Evolutionary conservation across 2,888 invertebrate genomes (phyloP), one percentile per base, ranked within the genome.

Genomic region (Ormyrus labotus): DNA sequence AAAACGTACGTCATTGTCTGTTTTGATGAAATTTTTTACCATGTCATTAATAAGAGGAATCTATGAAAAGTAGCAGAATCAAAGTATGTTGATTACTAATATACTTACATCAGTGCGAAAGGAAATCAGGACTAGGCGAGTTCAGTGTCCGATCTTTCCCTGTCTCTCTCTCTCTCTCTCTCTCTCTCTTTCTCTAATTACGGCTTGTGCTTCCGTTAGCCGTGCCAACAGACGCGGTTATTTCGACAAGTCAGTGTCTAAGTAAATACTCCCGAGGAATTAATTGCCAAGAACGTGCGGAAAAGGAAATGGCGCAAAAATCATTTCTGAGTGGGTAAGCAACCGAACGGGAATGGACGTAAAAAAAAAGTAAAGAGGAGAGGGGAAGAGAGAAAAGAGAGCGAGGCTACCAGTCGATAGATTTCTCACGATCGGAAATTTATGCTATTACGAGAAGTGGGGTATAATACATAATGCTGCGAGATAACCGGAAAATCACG

Each of bases 341-440:
- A n/a, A 58, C 48, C 2, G 34, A 65, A 19, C 19, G 8, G 45
- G 9, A 8, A 65, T 55, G 68, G 63, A 55, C 45, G 65, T 8
- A 51, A 11, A 48, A 63, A 55, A 61, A n/a, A 19, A 50, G 51
- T 50, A 34, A 53, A 69, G 63, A 53, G 11, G 34, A 48, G 64
- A 64, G 51, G 7, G 19, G 51, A 47, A 68, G 50, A 45, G 63
- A 64, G 67, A 70, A 53, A 69, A 10, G 60, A 60, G 48, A 65
- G 50, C 45, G 69, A 53, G 51, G n/a, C 19, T 19, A 13, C 45
- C n/a, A 53, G 48, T 55, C 75, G 71, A 80, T 81, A 72, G 75
- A 82, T 81, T 81, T 82, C 78, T 82, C 82, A 78, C 80, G 80
- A 82, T 82, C 80, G 82, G 78, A 82, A 81, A 80, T 82, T 82